A percentile compares a stretch with the other conserved stretches of the same genome.
Evolutionary conservation across 1,140 invertebrate species (phyloP).

Genomic region (Calycopis cecrops): DNA sequence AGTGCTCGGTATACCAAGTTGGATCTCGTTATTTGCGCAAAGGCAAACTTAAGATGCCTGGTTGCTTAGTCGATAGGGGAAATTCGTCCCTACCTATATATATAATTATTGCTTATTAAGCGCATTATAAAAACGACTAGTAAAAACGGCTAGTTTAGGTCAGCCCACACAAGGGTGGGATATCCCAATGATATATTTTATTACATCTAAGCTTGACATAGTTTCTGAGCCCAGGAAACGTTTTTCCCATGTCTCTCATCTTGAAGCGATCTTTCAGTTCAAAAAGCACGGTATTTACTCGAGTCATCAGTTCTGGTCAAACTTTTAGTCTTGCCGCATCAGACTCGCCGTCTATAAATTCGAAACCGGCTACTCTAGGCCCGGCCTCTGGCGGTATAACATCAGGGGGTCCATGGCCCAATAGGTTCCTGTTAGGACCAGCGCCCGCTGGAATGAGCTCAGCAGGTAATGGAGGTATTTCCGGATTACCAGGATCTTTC

Average conservation of each 20-base stretch:
- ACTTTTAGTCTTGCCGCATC: background rate
- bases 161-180: too few relatives aligned
- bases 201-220: too few relatives aligned
- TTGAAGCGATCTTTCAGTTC: background rate
- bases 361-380: background rate
- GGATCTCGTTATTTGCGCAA: too few relatives aligned
- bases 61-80: too few relatives aligned
- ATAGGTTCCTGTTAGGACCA: background rate
- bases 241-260: background rate
- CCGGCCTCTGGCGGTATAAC: background rate
- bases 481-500: too few relatives aligned
- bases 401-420: slow-evolving; percentile 4
- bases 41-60: too few relatives aligned
- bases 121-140: too few relatives aligned
- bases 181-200: too few relatives aligned
- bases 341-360: background rate
- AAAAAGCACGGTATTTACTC: slow-evolving; percentile 8
- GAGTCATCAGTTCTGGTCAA: background rate
- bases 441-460: background rate
- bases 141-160: too few relatives aligned
- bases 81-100: too few relatives aligned
- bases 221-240: background rate
- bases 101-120: too few relatives aligned
- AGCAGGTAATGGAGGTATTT: background rate
- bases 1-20: too few relatives aligned